Percentiles rank a stretch among this genome's conserved stretches.
phyloP scores from a whole-genome alignment of 2,113 vertebrate genomes.

The Gallinago paraguaiae region DNA sequence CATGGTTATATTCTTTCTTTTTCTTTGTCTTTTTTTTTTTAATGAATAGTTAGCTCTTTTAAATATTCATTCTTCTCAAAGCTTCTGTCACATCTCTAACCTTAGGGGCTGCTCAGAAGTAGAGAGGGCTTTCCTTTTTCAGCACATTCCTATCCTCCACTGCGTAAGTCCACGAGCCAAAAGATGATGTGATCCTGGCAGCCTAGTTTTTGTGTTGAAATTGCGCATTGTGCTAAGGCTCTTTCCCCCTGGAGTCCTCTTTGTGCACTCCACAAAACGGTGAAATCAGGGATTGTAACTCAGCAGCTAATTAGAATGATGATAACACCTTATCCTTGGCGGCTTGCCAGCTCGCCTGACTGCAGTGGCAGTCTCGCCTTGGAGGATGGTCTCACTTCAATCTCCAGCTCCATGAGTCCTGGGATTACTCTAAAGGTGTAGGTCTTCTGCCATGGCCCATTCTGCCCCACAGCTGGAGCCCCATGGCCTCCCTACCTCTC shows the following conservation, averaged over 20 bases:
- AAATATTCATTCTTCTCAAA: neutral
- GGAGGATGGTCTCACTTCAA: neutral
- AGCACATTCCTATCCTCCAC: slow-evolving; percentile 34
- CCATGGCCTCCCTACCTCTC: neutral
- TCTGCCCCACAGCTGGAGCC: rapidly evolving
- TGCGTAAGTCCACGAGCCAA: neutral
- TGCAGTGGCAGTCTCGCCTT: neutral
- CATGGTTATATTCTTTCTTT: neutral
- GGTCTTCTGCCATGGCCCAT: neutral
- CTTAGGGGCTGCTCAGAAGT: neutral
- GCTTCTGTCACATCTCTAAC: neutral
- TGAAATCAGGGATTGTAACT: slow-evolving; percentile 23
- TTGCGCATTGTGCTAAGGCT: slow-evolving; percentile 9
- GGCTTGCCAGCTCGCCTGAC: neutral
- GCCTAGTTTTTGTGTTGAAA: slow-evolving; percentile 22
- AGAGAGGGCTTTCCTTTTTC: slow-evolving; percentile 40
- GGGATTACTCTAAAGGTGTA: neutral
- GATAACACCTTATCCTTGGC: slow-evolving; percentile 23
- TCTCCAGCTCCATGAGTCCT: neutral
- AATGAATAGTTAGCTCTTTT: neutral
- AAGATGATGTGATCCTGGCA: slow-evolving; percentile 55
- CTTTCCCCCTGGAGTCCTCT: neutral
- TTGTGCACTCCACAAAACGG: neutral
- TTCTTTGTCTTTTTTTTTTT: neutral
- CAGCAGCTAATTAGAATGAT: slow-evolving; percentile 43